A percentile compares a stretch with the other conserved stretches of the same genome.
These are phyloP conservation scores for Luperina testacea DNA, from an alignment of 2,888 invertebrate species.

Conservation along the genomic window DNA sequence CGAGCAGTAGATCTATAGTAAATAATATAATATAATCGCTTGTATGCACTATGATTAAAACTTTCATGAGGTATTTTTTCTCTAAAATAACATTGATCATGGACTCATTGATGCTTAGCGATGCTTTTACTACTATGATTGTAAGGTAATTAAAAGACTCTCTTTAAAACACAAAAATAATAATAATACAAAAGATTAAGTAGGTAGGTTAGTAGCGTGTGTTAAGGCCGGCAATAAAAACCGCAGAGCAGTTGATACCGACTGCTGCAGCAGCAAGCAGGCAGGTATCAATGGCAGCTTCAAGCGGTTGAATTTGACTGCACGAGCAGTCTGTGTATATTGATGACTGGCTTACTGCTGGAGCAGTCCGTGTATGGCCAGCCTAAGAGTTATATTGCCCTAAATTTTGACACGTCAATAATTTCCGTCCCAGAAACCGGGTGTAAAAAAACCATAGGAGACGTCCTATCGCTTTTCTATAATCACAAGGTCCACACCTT, in stretches of 20 bases:
- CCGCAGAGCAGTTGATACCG: too few species aligned
- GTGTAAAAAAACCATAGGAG: background rate
- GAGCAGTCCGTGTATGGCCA: too few species aligned
- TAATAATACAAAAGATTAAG: background rate
- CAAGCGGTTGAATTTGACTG: too few species aligned
- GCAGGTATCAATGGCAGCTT: too few species aligned
- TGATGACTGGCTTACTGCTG: too few species aligned
- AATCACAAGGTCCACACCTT: slow-evolving; percentile 51
- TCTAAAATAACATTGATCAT: too few species aligned
- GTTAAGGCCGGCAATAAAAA: too few species aligned
- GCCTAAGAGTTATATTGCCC: background rate
- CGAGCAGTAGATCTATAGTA: slow-evolving; percentile 41
- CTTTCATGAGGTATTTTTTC: background rate
- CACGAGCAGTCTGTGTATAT: too few species aligned
- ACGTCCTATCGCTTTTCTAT: background rate
- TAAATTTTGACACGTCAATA: background rate
- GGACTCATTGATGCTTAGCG: too few species aligned
- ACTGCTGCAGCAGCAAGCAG: too few species aligned
- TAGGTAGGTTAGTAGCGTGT: too few species aligned
- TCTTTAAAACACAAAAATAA: background rate
- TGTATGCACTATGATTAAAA: background rate
- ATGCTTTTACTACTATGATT: background rate
- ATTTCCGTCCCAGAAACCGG: background rate
- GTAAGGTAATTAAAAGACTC: background rate
- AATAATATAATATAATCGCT: background rate